Evolutionary conservation across 2,888 invertebrate species (phyloP), one percentile per base, ranked within the genome.

Genomic region (Alloscopus bannaensis): DNA sequence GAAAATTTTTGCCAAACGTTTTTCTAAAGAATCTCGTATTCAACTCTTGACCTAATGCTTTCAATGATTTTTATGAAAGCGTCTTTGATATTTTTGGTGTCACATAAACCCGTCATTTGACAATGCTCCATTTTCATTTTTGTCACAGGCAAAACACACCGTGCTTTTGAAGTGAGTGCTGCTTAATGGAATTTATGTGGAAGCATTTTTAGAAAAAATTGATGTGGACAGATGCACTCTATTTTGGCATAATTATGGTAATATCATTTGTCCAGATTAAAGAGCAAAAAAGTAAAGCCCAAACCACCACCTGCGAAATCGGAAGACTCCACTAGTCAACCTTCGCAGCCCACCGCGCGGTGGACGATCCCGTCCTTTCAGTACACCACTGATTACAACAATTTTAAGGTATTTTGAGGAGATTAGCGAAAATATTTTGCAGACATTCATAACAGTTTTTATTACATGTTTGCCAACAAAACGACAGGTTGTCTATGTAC

Each of bases 141-240:
- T 22, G 62, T 79, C 60, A 42, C 76, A 85, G 86, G 62, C 86
- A 86, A 84, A 86, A 85, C 31, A 85, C 84, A 0, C 86, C 86
- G 36, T n/a, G n/a, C n/a, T n/a, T n/a, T n/a, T n/a, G n/a, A n/a
- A n/a, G n/a, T n/a, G n/a, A n/a, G n/a, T n/a, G n/a, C n/a, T n/a
- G n/a, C n/a, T n/a, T n/a, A 85, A 86, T 55, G 86, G 85, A 50
- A 83, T 83, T 36, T 86, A 86, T 55, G 85, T 85, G 6, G 84
- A 85, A 64, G 86, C 84, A 11, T 64, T 85, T n/a, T 13, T 36
- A 6, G 8, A 36, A 6, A 36, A 36, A 13, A 13, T 36, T 36
- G 13, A 36, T 13, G 36, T 6, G 36, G 36, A 6, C 6, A 36
- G 36, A 36, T 36, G 36, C 6, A 36, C 36, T 36, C 6, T 36